Percentiles rank a stretch among this genome's conserved stretches.
These are phyloP conservation scores for Beris morrisii DNA, from an alignment of 2,888 invertebrate species.

Conservation along the genomic window DNA sequence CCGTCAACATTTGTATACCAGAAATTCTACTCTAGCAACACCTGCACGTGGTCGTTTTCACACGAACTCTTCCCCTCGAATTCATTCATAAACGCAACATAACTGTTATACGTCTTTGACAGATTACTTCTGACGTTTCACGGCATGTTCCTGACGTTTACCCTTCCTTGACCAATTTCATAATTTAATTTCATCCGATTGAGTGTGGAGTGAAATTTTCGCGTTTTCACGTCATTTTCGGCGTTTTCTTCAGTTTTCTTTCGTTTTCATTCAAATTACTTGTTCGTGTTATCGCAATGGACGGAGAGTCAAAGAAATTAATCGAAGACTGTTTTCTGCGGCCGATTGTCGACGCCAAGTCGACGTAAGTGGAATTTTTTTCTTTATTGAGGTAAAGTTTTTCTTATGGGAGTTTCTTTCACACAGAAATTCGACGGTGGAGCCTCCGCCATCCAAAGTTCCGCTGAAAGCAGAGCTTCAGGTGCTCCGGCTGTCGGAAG, in stretches of 20 bases:
- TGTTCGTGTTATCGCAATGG: slow-evolving; percentile 52
- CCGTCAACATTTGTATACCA: no score
- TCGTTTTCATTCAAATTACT: neutral
- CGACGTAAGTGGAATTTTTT: slow-evolving; percentile 52
- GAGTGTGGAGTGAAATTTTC: no score
- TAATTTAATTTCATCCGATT: no score
- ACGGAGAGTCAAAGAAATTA: slow-evolving; percentile 61
- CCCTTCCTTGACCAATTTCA: no score
- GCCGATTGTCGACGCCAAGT: slow-evolving; percentile 64
- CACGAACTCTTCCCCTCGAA: no score
- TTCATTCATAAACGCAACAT: no score
- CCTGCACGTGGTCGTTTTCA: no score
- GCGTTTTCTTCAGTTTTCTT: neutral
- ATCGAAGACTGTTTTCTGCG: slow-evolving; percentile 68
- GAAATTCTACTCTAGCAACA: no score
- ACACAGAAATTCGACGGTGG: slow-evolving; percentile 52
- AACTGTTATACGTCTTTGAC: no score
- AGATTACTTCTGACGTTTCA: no score
- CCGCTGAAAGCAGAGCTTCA: slow-evolving; percentile 75
- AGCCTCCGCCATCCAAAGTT: slow-evolving; percentile 57
- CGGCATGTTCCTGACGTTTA: no score
- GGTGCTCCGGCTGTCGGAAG: slow-evolving; percentile 67
- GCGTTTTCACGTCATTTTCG: no score
- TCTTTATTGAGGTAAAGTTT: neutral
- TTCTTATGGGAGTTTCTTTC: slow-evolving; percentile 1